phyloP scores from a whole-genome alignment of 2,888 invertebrate species.

The Leptopilina syphax region DNA sequence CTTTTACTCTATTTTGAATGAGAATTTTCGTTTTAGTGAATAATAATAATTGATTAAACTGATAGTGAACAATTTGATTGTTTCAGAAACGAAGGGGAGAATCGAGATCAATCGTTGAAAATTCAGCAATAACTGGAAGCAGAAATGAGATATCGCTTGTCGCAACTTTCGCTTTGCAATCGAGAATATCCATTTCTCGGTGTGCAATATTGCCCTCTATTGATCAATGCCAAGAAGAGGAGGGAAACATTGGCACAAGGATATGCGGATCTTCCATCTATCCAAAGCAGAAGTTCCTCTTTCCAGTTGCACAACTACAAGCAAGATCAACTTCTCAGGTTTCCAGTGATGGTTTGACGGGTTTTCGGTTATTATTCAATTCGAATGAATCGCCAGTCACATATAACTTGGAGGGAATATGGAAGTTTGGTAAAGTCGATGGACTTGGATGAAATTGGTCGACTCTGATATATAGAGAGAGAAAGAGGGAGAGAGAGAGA shows the following conservation, averaged over 20 bases:
- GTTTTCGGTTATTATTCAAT: constrained; percentile 20
- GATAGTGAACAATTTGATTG: background rate
- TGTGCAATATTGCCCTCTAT: constrained; percentile 14
- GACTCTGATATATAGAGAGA: background rate
- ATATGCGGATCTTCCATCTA: constrained; percentile 21
- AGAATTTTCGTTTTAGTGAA: too few species aligned
- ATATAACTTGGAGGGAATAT: background rate
- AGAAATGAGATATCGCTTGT: constrained; percentile 31
- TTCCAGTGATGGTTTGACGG: constrained; percentile 37
- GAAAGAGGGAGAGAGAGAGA: too few species aligned
- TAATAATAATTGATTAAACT: too few species aligned
- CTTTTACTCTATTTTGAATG: too few species aligned
- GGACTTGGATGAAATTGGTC: constrained; percentile 36
- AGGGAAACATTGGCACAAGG: constrained; percentile 30
- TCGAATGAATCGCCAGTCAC: constrained; percentile 26
- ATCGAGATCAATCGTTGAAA: constrained; percentile 9
- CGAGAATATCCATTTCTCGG: constrained; percentile 39
- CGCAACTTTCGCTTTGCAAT: constrained; percentile 14
- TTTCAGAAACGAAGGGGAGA: background rate
- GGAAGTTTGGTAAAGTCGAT: constrained; percentile 30
- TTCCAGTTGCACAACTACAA: constrained; percentile 26
- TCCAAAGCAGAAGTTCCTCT: constrained; percentile 26
- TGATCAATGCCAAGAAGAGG: constrained; percentile 32
- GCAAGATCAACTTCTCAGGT: constrained; percentile 35
- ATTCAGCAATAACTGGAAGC: constrained; percentile 24